Evolutionary conservation across 2,113 vertebrate species (phyloP), one percentile per base, ranked within the genome.

Genomic region (Notarius quadriscutis): DNA sequence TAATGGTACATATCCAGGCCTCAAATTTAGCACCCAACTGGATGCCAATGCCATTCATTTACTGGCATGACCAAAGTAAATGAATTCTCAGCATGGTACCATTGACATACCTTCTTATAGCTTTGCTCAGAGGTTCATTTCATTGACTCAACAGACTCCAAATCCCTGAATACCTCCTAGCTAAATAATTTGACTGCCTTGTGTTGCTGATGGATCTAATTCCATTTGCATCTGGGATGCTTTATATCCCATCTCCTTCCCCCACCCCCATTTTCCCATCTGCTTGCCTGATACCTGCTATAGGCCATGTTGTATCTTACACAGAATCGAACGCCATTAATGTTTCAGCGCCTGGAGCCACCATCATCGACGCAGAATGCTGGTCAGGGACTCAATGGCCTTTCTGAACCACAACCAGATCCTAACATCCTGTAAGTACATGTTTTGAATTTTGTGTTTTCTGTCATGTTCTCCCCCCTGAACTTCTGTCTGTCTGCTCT

Each of bases 341-440:
- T 99, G 96, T 99, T 99, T 96, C 97, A 99, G 95, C 97, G 97
- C 91, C 96, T 99, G 97, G 98, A 98, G 93, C 97, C 96, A 0
- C 96, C 96, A 0, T 97, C 97, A 77, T 97, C 97, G 1, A 93
- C 94, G 9, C 97, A 98, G 92, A 97, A 98, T 9, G 96, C 94
- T 79, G 95, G 92, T 10, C 95, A 93, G 0, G 95, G 96, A 89
- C 95, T 95, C 78, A 96, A 95, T 7, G 75, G 95, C n/a, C 95
- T 97, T 62, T 96, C 96, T 80, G 95, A 96, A 25, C 92, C 94
- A 30, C 95, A 96, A 83, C 90, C 89, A 11, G 95, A 95, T 72
- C 92, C 93, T 10, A 95, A 94, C 86, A 95, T 91, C 92, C 91
- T 97, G 97, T 98, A 92, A 98, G 97, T 97, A 89, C 7, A 18